phyloP scores from a whole-genome alignment of 2,888 invertebrate genomes.

The Liopterus haemorrhoidalis region DNA sequence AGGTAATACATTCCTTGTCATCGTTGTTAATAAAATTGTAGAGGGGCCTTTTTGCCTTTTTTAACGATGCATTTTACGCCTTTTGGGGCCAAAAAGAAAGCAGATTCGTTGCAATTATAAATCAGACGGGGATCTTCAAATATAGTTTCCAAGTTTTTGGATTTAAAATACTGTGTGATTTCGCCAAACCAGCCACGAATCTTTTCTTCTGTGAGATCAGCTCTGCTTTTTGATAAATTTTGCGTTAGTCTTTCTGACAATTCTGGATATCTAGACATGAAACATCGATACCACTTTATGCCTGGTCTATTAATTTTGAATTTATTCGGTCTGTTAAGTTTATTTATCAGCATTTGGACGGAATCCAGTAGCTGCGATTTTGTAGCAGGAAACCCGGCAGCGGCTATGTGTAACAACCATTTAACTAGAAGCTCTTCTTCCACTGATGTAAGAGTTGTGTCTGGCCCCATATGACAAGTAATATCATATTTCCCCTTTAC shows the following conservation, averaged over 20 bases:
- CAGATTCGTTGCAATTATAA: conserved; percentile 28
- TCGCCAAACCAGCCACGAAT: background rate
- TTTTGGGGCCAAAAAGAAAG: conserved; percentile 35
- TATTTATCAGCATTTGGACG: conserved; percentile 26
- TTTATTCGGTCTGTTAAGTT: conserved; percentile 19
- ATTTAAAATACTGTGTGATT: background rate
- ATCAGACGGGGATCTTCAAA: background rate
- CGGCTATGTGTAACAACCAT: conserved; percentile 30
- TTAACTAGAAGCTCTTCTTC: conserved; percentile 29
- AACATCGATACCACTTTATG: conserved; percentile 34
- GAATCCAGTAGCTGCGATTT: conserved; percentile 30
- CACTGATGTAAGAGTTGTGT: conserved; percentile 23
- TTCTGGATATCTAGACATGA: conserved; percentile 32
- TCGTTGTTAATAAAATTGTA: conserved; percentile 30
- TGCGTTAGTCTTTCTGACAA: conserved; percentile 31
- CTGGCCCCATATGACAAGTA: conserved; percentile 26
- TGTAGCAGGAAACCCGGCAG: conserved; percentile 32
- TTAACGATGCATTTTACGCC: conserved; percentile 27
- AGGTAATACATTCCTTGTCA: conserved; percentile 33
- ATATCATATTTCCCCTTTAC: background rate
- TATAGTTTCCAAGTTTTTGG: background rate
- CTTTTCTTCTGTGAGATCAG: background rate
- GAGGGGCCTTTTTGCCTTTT: conserved; percentile 32
- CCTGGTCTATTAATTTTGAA: conserved; percentile 35
- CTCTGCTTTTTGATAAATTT: conserved; percentile 28